phyloP scores from a whole-genome alignment of 2,888 invertebrate genomes.

The Lathronympha strigana region DNA sequence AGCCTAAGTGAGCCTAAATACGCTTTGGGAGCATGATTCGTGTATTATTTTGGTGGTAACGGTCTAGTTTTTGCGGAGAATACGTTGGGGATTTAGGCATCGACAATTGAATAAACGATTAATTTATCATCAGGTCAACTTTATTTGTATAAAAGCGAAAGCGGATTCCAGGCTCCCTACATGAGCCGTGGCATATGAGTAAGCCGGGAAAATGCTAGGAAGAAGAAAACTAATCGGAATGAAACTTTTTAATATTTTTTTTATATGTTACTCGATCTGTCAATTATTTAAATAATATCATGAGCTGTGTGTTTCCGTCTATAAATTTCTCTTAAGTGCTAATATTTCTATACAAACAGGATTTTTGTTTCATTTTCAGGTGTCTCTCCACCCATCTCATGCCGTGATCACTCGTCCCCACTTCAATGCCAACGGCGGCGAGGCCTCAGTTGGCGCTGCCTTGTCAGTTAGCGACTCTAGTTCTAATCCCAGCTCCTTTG shows the following conservation, averaged over 20 bases:
- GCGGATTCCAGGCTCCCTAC: no score
- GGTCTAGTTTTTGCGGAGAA: conserved; percentile 13
- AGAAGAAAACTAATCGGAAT: no score
- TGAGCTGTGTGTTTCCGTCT: no score
- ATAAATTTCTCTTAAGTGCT: no score
- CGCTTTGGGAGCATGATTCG: conserved; percentile 26
- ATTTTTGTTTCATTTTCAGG: conserved; percentile 52
- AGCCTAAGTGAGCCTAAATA: conserved; percentile 24
- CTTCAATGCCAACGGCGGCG: conserved; percentile 72
- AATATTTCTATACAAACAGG: not conserved
- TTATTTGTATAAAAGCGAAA: not conserved
- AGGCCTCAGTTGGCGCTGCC: conserved; percentile 78
- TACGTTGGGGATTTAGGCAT: conserved; percentile 9
- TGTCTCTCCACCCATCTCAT: conserved; percentile 71
- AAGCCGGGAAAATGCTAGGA: no score
- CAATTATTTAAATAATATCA: no score
- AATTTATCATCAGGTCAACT: not conserved
- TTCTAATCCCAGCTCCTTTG: conserved; percentile 57
- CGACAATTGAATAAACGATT: not conserved
- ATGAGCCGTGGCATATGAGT: no score
- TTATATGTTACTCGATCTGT: no score
- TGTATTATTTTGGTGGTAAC: not conserved
- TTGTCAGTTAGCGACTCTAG: conserved; percentile 74
- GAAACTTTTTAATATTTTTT: no score
- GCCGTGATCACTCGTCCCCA: conserved; percentile 76